Base-by-base conservation (phyloP, 2,888 invertebrate genomes). In the Sarcophaga caerulescens region DNA sequence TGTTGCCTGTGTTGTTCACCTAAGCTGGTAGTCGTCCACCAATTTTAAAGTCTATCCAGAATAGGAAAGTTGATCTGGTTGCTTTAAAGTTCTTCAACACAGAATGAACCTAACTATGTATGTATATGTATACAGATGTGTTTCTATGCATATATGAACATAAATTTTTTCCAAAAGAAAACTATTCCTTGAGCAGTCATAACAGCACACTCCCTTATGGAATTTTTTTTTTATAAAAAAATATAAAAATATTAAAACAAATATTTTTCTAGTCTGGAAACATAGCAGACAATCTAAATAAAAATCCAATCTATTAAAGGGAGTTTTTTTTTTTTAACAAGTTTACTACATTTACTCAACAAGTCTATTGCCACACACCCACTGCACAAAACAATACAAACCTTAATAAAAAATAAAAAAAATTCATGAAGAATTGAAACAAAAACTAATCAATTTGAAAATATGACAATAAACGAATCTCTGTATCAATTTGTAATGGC, bases 381-480 rank as follows among this genome's bases (percentile, higher is more conserved):
- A 21, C 65, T 17, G 14, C 60, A 45, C 63, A 77, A 59, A 71
- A 62, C 14, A 19, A 59, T 45, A 59, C 25, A 78, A 63, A 35
- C 35, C n/a, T n/a, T n/a, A n/a, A n/a, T n/a, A n/a, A n/a, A n/a
- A n/a, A 47, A 52, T 4, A 52, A 52, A 52, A 47, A 52, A 14
- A 14, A 52, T 14, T 14, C 14, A 10, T 35, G 17, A 52, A 52
- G 17, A 52, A 52, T 14, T 66, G 21, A 65, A 11, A 59, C 11
- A 21, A 25, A 80, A 63, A 73, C 44, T 74, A 71, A 78, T 76
- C 63, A 80, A 82, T 79, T 73, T 73, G 23, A 77, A 85, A 83
- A 85, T 25, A 80, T 74, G 78, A 81, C 78, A 86, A 57, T 63
- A 81, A 81, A 35, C 4, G 6, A 79, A 71, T 86, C 60, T 62